A percentile compares a stretch with the other conserved stretches of the same genome.
These are phyloP conservation scores for Rhinolophus ferrumequinum DNA, from an alignment of 2,113 vertebrate genomes.

Conservation along the genomic window DNA sequence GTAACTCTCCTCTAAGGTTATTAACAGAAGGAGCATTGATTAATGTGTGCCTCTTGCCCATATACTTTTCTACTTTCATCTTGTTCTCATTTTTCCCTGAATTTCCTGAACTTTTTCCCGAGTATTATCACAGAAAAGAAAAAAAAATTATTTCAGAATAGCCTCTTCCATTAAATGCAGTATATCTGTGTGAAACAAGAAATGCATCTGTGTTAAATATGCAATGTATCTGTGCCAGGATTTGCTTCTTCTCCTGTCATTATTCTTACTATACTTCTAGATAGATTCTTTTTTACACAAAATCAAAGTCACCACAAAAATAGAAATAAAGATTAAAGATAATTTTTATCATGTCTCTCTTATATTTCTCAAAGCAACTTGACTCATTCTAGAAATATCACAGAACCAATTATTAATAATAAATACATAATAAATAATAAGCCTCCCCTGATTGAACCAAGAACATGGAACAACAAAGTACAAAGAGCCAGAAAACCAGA, in stretches of 20 bases:
- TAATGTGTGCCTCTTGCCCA: background rate
- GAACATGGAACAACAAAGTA: background rate
- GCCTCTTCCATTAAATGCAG: background rate
- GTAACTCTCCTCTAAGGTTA: background rate
- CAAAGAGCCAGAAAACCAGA: background rate
- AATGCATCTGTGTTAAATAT: background rate
- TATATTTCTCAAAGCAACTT: slow-evolving; percentile 45
- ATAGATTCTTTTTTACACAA: background rate
- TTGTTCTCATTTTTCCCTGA: background rate
- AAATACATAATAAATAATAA: background rate
- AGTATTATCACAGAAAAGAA: slow-evolving; percentile 3
- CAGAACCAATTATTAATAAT: background rate
- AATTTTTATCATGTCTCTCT: background rate
- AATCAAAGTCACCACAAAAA: slow-evolving; percentile 42
- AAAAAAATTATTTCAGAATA: background rate
- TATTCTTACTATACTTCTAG: background rate
- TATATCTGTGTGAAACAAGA: background rate
- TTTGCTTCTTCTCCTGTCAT: background rate
- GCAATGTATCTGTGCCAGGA: background rate
- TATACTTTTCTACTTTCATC: background rate
- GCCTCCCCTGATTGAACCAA: background rate
- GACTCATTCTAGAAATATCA: slow-evolving; percentile 33
- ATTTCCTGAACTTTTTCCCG: background rate
- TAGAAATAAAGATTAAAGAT: background rate
- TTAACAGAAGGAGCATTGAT: background rate